These are phyloP conservation scores for Diachrysia chrysitis DNA, from an alignment of 2,888 invertebrate species.

Conservation along the genomic window DNA sequence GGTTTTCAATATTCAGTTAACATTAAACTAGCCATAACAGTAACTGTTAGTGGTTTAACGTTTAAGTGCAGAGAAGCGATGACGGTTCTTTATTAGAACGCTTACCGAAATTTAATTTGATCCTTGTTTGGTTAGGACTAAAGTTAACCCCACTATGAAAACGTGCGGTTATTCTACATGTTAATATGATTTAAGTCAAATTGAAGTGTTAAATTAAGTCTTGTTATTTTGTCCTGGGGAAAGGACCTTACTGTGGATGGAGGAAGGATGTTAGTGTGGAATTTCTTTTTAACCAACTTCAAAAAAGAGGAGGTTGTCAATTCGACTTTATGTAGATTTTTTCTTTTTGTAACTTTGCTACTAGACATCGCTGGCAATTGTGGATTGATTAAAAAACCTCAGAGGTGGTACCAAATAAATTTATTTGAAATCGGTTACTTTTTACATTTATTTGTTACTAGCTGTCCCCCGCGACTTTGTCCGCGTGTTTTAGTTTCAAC, in stretches of 20 bases:
- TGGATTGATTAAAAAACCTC: too few relatives aligned
- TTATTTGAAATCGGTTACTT: too few relatives aligned
- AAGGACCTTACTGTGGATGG: too few relatives aligned
- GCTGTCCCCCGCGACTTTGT: too few relatives aligned
- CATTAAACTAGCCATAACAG: slow-evolving; percentile 16
- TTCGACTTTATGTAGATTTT: too few relatives aligned
- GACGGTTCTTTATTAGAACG: slow-evolving; percentile 30
- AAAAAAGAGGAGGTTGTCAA: too few relatives aligned
- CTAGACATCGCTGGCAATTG: too few relatives aligned
- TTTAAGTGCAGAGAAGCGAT: slow-evolving; percentile 15
- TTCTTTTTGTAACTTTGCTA: too few relatives aligned
- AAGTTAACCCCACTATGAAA: slow-evolving; percentile 22
- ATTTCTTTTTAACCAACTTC: too few relatives aligned
- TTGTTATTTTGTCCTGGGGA: slow-evolving; percentile 8
- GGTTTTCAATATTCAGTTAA: not conserved
- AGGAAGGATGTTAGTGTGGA: not conserved
- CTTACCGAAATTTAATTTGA: slow-evolving; percentile 43
- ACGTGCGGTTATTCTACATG: slow-evolving; percentile 14
- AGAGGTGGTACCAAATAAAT: too few relatives aligned
- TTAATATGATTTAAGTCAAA: slow-evolving; percentile 20
- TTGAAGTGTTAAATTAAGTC: slow-evolving; percentile 14
- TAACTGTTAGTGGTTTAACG: slow-evolving; percentile 6
- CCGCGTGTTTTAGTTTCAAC: too few relatives aligned
- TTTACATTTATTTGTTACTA: too few relatives aligned
- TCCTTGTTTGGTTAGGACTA: slow-evolving; percentile 48